Evolutionary conservation across 1,140 invertebrate genomes (phyloP).

Genomic region (Drosophila busckii): DNA sequence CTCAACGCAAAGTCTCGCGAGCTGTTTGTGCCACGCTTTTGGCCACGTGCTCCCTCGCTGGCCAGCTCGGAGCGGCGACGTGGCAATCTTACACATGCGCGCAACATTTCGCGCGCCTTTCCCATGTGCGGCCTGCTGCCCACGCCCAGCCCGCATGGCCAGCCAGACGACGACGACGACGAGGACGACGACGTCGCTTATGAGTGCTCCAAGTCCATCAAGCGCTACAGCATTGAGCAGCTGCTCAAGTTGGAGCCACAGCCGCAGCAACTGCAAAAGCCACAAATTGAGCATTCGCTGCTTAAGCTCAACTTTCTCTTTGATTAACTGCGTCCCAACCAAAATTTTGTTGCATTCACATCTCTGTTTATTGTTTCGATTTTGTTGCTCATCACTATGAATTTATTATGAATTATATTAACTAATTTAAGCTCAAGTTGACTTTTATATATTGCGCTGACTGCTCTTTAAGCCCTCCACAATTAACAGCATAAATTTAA

Average conservation of each 20-base stretch:
- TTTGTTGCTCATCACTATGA: too few species aligned
- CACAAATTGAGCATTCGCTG: background rate
- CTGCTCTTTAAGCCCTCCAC: too few species aligned
- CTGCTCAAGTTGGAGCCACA: conserved; percentile 41
- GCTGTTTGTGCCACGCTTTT: conserved; percentile 10
- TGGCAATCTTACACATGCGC: conserved; percentile 33
- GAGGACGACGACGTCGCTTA: background rate
- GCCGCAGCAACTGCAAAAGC: conserved; percentile 25
- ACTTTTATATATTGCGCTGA: too few species aligned
- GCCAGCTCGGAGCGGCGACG: conserved; percentile 17
- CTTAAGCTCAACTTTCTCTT: conserved; percentile 19
- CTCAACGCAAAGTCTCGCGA: background rate
- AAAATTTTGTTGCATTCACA: background rate
- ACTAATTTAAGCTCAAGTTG: too few species aligned
- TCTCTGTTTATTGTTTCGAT: conserved; percentile 1
- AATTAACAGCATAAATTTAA: conserved; percentile 76
- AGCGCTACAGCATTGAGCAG: conserved; percentile 41
- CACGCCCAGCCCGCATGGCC: background rate
- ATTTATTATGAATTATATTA: too few species aligned
- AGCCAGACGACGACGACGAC: background rate
- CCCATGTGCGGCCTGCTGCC: conserved; percentile 13
- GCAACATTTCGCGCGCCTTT: conserved; percentile 14
- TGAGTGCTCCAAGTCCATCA: background rate
- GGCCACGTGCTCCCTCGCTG: conserved; percentile 10
- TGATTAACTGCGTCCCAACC: conserved; percentile 4